Conservation (phyloP, 1,140 invertebrate genomes). For the Drosophila repletoides region DNA sequence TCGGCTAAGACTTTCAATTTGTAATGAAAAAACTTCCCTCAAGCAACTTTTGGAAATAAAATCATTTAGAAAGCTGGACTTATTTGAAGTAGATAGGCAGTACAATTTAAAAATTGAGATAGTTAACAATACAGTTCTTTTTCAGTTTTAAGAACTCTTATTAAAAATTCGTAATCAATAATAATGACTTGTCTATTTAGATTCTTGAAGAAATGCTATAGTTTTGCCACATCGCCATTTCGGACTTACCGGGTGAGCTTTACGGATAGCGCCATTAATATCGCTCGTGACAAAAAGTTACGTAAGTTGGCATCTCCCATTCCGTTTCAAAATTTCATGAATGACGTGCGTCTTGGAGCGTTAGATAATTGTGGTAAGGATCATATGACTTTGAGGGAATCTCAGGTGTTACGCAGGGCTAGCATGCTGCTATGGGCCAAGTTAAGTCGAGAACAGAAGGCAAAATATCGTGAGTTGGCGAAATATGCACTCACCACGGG, state of each 20-base stretch:
- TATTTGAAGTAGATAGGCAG: too few species aligned
- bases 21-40: too few species aligned
- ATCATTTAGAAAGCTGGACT: background rate
- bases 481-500: too few species aligned
- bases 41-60: background rate
- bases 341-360: background rate
- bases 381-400: background rate
- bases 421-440: background rate
- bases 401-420: background rate
- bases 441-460: background rate
- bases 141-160: background rate
- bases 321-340: constrained; percentile 16
- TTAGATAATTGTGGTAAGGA: background rate
- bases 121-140: too few species aligned
- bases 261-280: background rate
- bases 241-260: background rate
- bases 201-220: background rate
- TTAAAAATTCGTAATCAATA: background rate
- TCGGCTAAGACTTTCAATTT: background rate
- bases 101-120: too few species aligned
- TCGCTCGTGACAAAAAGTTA: constrained; percentile 1
- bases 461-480: constrained; percentile 7
- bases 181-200: constrained; percentile 2
- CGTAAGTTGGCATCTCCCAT: constrained; percentile 7
- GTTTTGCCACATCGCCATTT: background rate